Conservation (phyloP, 2,888 invertebrate genomes). For the Stomorhina lunata region DNA sequence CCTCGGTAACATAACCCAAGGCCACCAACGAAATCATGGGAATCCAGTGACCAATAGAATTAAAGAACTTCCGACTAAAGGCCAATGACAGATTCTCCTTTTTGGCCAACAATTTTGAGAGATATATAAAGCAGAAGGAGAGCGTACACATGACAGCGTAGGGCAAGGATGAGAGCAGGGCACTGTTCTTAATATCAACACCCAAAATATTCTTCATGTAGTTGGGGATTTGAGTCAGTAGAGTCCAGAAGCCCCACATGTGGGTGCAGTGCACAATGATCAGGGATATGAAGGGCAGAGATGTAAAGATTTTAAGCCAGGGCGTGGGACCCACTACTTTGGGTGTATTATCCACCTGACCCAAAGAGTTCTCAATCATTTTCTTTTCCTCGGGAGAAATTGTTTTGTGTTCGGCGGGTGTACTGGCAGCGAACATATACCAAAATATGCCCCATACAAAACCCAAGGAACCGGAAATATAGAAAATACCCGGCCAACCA, state of each 20-base stretch:
- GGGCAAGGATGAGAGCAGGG: constrained; percentile 85
- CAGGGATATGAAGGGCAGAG: constrained; percentile 89
- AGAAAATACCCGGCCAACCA: constrained; percentile 91
- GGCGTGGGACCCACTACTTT: constrained; percentile 82
- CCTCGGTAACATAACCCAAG: constrained; percentile 81
- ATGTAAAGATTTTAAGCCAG: constrained; percentile 87
- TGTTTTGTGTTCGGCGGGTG: constrained; percentile 83
- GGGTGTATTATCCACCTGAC: constrained; percentile 76
- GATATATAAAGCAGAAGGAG: constrained; percentile 86
- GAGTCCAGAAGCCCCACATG: constrained; percentile 90
- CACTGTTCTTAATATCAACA: constrained; percentile 86
- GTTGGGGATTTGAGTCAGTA: constrained; percentile 89
- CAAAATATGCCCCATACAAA: constrained; percentile 84
- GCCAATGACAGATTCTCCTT: constrained; percentile 74
- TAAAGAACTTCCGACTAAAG: constrained; percentile 81
- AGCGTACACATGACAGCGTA: constrained; percentile 87
- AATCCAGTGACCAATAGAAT: constrained; percentile 84
- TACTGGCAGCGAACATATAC: constrained; percentile 84
- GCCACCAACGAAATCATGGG: constrained; percentile 85
- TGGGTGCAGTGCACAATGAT: constrained; percentile 87
- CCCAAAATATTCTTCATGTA: constrained; percentile 88
- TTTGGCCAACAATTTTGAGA: constrained; percentile 82
- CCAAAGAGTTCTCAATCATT: constrained; percentile 85
- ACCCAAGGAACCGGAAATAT: constrained; percentile 85
- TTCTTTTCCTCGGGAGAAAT: constrained; percentile 84